Percentiles rank a stretch among this genome's conserved stretches.
Evolutionary conservation across 2,888 invertebrate species (phyloP).

Genomic region (Gastrophysa polygoni): DNA sequence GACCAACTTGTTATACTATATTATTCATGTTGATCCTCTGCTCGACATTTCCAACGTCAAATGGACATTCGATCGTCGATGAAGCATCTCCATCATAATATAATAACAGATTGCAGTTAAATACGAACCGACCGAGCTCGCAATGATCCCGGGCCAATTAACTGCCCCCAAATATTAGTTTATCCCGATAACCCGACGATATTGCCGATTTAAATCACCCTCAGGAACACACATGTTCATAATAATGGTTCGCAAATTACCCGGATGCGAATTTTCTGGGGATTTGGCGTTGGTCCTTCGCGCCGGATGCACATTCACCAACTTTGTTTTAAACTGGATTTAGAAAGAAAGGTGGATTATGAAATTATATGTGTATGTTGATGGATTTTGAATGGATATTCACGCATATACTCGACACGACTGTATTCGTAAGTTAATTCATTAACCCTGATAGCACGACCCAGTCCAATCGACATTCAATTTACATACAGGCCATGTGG

Average conservation of each 20-base stretch:
- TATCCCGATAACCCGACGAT: conserved; percentile 2
- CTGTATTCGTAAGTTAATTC: no score
- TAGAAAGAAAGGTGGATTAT: no score
- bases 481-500: no score
- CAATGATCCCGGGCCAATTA: not conserved
- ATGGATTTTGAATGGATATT: no score
- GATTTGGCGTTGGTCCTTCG: not conserved
- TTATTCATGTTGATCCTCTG: not conserved
- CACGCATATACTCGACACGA: no score
- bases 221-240: not conserved
- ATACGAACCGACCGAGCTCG: not conserved
- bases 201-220: conserved; percentile 1
- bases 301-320: no score
- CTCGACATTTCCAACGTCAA: not conserved
- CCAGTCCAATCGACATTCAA: no score
- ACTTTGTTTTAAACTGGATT: no score
- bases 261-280: not conserved
- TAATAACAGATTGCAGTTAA: not conserved
- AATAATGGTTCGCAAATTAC: not conserved
- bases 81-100: not conserved
- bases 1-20: no score
- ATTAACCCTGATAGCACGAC: no score
- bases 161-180: conserved; percentile 4
- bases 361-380: no score
- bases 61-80: not conserved